A percentile compares a stretch with the other conserved stretches of the same genome.
Conservation (phyloP, 1,140 invertebrate species). For the Halesus radiatus region DNA sequence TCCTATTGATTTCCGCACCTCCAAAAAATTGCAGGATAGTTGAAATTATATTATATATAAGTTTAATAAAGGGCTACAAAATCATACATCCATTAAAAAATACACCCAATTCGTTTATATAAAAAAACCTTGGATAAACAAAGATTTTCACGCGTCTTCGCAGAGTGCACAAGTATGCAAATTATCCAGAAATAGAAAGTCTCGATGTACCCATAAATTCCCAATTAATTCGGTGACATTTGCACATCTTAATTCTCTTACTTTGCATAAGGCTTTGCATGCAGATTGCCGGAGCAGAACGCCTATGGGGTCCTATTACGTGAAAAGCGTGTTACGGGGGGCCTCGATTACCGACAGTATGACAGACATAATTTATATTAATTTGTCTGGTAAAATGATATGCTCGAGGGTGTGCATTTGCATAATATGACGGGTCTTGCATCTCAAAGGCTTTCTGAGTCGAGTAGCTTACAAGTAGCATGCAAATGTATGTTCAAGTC, state of each 20-base stretch:
- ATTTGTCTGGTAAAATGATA: slow-evolving; percentile 30
- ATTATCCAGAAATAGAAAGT: too few relatives aligned
- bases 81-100: too few relatives aligned
- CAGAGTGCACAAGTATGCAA: too few relatives aligned
- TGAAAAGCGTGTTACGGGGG: not conserved
- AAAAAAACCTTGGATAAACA: too few relatives aligned
- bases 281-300: not conserved
- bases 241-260: slow-evolving; percentile 11
- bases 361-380: slow-evolving; percentile 41
- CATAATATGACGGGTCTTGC: slow-evolving; percentile 11
- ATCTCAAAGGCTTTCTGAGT: not conserved
- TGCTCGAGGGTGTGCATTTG: slow-evolving; percentile 25
- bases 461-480: not conserved
- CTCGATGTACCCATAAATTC: not conserved
- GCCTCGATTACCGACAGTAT: slow-evolving; percentile 3
- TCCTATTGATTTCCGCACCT: too few relatives aligned
- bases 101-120: too few relatives aligned
- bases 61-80: too few relatives aligned
- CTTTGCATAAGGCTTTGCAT: not conserved
- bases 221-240: slow-evolving; percentile 19
- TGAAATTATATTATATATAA: too few relatives aligned
- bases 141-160: too few relatives aligned
- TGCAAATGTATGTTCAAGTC: not conserved
- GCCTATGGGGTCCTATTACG: slow-evolving; percentile 27
- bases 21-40: too few relatives aligned